phyloP scores from a whole-genome alignment of 2,797 vertebrate species.

The Poeciliopsis infans region DNA sequence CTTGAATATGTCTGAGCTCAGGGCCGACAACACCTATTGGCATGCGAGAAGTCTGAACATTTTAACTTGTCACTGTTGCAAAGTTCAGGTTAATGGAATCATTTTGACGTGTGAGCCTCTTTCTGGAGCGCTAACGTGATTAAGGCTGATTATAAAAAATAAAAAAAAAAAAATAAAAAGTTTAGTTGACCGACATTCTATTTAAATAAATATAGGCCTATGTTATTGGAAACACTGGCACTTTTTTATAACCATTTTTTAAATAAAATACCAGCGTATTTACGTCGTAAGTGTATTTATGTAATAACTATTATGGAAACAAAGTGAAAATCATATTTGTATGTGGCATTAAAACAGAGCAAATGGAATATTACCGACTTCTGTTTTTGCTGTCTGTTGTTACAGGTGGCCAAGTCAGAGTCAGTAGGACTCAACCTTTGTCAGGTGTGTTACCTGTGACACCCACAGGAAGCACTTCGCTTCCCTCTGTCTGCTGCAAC shows the following conservation, averaged over 20 bases:
- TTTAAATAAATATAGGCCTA: neutral
- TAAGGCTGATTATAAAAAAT: too few species aligned
- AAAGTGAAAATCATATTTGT: neutral
- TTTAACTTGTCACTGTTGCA: too few species aligned
- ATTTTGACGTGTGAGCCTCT: too few species aligned
- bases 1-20: neutral
- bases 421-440: conserved; percentile 31
- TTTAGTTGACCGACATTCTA: too few species aligned
- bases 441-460: conserved; percentile 83
- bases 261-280: too few species aligned
- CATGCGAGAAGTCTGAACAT: too few species aligned
- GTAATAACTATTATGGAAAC: neutral
- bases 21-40: too few species aligned
- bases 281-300: neutral
- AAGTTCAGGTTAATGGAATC: too few species aligned
- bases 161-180: too few species aligned
- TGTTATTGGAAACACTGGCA: neutral
- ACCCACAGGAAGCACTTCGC: conserved; percentile 45
- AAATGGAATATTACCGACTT: neutral
- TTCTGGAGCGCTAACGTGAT: too few species aligned
- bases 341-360: neutral
- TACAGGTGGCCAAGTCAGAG: conserved; percentile 62
- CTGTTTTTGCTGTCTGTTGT: neutral
- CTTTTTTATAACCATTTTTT: neutral
- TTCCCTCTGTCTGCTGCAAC: conserved; percentile 2